Evolutionary conservation across 2,797 vertebrate species (phyloP).

Genomic region (Cottoperca gobio): DNA sequence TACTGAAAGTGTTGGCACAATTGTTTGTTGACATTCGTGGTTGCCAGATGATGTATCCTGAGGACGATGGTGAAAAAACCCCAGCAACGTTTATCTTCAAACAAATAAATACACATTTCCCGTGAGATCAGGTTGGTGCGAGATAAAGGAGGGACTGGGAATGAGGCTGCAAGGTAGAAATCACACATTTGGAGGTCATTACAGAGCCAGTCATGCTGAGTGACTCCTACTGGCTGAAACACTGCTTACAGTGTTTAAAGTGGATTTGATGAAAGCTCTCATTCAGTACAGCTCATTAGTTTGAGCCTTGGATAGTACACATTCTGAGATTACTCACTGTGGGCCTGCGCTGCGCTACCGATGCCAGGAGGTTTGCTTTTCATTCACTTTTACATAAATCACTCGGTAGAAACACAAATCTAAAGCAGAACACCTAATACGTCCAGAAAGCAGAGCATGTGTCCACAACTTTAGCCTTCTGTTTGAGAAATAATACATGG

Average conservation of each 20-base stretch:
- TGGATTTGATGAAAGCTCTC: slow-evolving; percentile 78
- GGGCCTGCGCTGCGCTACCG: slow-evolving; percentile 26
- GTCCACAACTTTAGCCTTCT: slow-evolving; percentile 25
- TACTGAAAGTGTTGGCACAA: background rate
- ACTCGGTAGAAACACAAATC: slow-evolving; percentile 46
- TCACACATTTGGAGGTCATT: slow-evolving; percentile 83
- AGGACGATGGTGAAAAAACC: background rate
- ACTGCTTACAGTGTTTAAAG: slow-evolving; percentile 74
- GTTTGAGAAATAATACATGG: slow-evolving; percentile 5
- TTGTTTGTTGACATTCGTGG: background rate
- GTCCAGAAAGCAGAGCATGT: slow-evolving; percentile 29
- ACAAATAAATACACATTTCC: slow-evolving; percentile 53
- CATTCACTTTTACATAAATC: slow-evolving; percentile 67
- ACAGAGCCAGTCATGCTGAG: slow-evolving; percentile 73
- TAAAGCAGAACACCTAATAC: slow-evolving; percentile 40
- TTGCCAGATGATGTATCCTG: background rate
- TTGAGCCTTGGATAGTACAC: slow-evolving; percentile 64
- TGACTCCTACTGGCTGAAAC: slow-evolving; percentile 75
- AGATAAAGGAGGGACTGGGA: slow-evolving; percentile 13
- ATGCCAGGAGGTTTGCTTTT: slow-evolving; percentile 58
- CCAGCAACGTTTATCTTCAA: slow-evolving; percentile 20
- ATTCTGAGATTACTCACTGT: slow-evolving; percentile 61
- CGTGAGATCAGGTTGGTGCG: slow-evolving; percentile 33
- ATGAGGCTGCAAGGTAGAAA: slow-evolving; percentile 51
- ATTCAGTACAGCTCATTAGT: slow-evolving; percentile 80